Conservation (phyloP, 2,888 invertebrate genomes). For the Bursaphelenchus okinawaensis region DNA sequence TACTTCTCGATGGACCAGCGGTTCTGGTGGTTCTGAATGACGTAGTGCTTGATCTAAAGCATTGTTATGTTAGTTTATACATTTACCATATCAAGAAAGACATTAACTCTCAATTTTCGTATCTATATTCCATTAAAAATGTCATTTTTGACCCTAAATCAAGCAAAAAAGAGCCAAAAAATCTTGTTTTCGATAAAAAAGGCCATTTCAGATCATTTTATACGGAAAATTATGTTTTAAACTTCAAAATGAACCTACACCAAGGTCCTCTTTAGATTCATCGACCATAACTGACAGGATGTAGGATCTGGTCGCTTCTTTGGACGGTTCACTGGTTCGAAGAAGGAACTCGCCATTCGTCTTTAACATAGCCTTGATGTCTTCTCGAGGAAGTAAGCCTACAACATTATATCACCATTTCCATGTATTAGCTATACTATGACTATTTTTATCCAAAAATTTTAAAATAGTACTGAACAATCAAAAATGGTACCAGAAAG, state of each 20-base stretch:
- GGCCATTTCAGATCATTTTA: background rate
- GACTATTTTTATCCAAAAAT: no score
- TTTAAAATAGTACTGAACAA: no score
- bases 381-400: slow-evolving; percentile 27
- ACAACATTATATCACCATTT: background rate
- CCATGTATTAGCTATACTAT: no score
- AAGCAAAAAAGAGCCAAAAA: no score
- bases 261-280: slow-evolving; percentile 13
- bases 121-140: no score
- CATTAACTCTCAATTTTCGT: no score
- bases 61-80: no score
- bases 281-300: slow-evolving; percentile 27
- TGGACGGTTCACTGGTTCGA: slow-evolving; percentile 28
- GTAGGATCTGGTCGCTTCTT: slow-evolving; percentile 21
- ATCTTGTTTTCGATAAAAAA: no score
- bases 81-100: no score
- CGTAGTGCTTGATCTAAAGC: slow-evolving; percentile 16
- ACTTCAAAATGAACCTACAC: slow-evolving; percentile 1
- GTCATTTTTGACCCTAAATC: no score
- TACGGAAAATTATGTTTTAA: background rate
- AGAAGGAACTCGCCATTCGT: slow-evolving; percentile 27
- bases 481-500: no score
- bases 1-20: slow-evolving; percentile 13
- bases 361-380: slow-evolving; percentile 23
- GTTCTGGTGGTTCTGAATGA: slow-evolving; percentile 3